Conservation (phyloP, 2,113 vertebrate genomes). For the Rutilus rutilus region DNA sequence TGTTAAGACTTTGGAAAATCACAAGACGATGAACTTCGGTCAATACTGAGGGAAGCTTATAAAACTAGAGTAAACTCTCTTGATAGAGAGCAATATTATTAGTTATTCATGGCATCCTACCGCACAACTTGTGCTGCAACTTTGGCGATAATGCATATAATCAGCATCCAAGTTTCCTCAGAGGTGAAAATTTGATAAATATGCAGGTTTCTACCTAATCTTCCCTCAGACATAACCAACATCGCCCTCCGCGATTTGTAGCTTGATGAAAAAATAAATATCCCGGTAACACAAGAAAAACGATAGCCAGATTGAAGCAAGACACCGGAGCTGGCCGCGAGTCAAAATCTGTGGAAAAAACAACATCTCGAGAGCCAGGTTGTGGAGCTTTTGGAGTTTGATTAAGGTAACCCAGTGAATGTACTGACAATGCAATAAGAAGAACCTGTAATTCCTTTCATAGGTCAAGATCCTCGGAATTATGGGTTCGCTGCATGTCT, state of each 20-base stretch:
- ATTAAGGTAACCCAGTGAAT: conserved; percentile 13
- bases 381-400: conserved; percentile 19
- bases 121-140: not conserved
- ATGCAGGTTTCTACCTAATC: conserved; percentile 10
- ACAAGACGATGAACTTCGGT: not conserved
- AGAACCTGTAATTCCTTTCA: conserved; percentile 14
- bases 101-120: not conserved
- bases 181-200: conserved; percentile 32
- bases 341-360: conserved; percentile 24
- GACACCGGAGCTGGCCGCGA: conserved; percentile 36
- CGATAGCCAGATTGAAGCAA: conserved; percentile 44
- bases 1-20: not conserved
- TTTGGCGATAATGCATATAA: not conserved
- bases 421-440: not conserved
- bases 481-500: conserved; percentile 34
- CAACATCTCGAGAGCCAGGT: conserved; percentile 16
- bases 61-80: not conserved
- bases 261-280: conserved; percentile 32
- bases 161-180: conserved; percentile 5
- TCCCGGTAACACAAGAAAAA: conserved; percentile 35
- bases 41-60: not conserved
- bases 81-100: not conserved
- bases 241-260: conserved; percentile 24
- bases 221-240: not conserved
- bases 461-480: conserved; percentile 25